Percentiles rank a stretch among this genome's conserved stretches.
Evolutionary conservation across 2,888 invertebrate species (phyloP).

Genomic region (Trichogramma evanescens): DNA sequence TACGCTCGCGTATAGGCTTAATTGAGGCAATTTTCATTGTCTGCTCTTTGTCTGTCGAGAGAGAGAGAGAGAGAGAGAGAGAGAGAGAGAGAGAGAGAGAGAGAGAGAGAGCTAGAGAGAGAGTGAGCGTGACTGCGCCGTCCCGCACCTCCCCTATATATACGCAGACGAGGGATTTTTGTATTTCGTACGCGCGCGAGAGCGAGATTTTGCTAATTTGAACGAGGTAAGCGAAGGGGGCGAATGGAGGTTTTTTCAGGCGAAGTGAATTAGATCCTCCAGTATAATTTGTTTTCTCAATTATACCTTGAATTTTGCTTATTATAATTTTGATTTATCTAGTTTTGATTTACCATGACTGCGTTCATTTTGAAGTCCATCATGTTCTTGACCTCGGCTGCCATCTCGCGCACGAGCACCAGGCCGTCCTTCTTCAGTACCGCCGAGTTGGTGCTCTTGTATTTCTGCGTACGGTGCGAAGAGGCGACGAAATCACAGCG

Average conservation of each 20-base stretch:
- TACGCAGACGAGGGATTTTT: too few species aligned
- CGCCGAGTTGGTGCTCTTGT: slow-evolving; percentile 68
- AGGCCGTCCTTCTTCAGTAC: slow-evolving; percentile 79
- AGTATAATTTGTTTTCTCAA: background rate
- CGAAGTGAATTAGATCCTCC: background rate
- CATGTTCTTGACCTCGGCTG: slow-evolving; percentile 85
- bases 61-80: too few species aligned
- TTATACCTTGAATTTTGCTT: background rate
- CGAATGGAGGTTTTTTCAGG: background rate
- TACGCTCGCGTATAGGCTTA: slow-evolving; percentile 4
- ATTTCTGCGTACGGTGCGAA: slow-evolving; percentile 56
- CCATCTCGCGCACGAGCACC: slow-evolving; percentile 77
- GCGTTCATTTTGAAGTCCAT: slow-evolving; percentile 89
- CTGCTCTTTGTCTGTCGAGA: too few species aligned
- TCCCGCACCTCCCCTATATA: too few species aligned
- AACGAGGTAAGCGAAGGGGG: background rate
- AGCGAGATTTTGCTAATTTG: background rate
- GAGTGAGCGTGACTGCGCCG: too few species aligned
- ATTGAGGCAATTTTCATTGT: slow-evolving; percentile 15
- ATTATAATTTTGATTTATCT: background rate
- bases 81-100: too few species aligned
- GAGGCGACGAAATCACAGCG: slow-evolving; percentile 6
- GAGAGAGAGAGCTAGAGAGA: too few species aligned
- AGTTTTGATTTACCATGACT: slow-evolving; percentile 67
- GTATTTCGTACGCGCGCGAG: background rate